A percentile compares a stretch with the other conserved stretches of the same genome.
These are phyloP conservation scores for Papilio xuthus DNA, from an alignment of 1,140 invertebrate genomes.

Conservation along the genomic window DNA sequence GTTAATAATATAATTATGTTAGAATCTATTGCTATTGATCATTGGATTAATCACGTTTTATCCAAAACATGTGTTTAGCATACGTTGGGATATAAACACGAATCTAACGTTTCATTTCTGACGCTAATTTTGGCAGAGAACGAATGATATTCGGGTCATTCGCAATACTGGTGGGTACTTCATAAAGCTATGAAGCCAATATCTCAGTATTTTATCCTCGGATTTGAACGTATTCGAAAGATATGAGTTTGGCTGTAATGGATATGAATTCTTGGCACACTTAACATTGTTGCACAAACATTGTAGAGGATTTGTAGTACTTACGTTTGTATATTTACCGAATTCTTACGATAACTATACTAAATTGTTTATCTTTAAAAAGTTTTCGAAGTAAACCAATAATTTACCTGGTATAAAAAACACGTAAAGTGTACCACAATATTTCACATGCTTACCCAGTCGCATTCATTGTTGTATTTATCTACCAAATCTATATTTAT, in stretches of 20 bases:
- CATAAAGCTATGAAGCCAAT: constrained; percentile 39
- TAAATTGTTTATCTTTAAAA: not conserved
- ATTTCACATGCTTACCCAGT: not conserved
- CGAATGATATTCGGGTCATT: constrained; percentile 65
- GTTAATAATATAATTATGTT: not conserved
- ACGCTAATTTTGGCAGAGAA: constrained; percentile 62
- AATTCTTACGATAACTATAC: not conserved
- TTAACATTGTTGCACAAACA: not conserved
- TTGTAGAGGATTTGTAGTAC: not conserved
- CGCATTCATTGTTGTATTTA: not conserved
- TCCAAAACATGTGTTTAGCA: constrained; percentile 28
- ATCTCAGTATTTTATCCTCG: constrained; percentile 41
- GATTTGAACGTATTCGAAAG: constrained; percentile 33
- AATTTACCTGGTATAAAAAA: no score
- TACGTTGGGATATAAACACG: constrained; percentile 46
- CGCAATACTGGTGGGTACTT: constrained; percentile 49
- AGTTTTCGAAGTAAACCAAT: not conserved
- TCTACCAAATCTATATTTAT: not conserved
- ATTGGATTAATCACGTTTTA: constrained; percentile 4
- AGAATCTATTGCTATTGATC: not conserved
- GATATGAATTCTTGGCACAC: constrained; percentile 27
- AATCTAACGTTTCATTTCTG: constrained; percentile 48
- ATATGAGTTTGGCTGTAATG: constrained; percentile 29
- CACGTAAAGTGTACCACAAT: no score
- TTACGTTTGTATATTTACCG: not conserved